A percentile compares a stretch with the other conserved stretches of the same genome.
Evolutionary conservation across 2,113 vertebrate genomes (phyloP).

Genomic region (Sitta europaea): DNA sequence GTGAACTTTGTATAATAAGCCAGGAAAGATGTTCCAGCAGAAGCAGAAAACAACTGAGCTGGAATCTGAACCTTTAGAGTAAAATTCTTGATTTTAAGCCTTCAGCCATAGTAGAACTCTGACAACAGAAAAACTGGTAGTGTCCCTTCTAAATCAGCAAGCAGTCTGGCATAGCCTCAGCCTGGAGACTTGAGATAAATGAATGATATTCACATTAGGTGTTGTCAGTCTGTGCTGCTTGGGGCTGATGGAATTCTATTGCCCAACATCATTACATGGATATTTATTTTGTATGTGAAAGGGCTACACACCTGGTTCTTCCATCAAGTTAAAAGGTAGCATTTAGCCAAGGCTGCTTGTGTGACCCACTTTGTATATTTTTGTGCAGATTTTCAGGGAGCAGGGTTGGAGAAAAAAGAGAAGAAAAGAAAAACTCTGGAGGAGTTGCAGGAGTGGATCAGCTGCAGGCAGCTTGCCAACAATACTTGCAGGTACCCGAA

Average conservation of each 20-base stretch:
- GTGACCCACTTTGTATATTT: neutral
- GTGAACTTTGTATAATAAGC: neutral
- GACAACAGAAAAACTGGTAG: neutral
- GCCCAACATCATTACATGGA: neutral
- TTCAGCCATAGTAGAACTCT: neutral
- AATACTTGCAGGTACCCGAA: conserved; percentile 69
- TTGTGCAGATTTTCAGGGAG: conserved; percentile 36
- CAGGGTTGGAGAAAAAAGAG: neutral
- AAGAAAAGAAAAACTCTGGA: conserved; percentile 31
- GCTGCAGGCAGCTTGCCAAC: conserved; percentile 55
- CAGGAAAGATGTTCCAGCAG: neutral
- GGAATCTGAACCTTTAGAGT: neutral
- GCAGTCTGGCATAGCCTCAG: neutral
- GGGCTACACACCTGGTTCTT: neutral
- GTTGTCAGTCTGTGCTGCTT: neutral
- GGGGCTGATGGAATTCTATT: neutral
- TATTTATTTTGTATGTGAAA: neutral
- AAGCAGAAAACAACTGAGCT: neutral
- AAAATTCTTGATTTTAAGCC: neutral
- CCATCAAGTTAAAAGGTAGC: neutral
- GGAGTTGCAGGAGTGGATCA: neutral
- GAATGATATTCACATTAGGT: neutral
- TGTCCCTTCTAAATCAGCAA: neutral
- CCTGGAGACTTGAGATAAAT: neutral
- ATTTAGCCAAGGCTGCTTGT: neutral